Conservation (phyloP, 2,888 invertebrate genomes). For the Entomobrya multifasciata region DNA sequence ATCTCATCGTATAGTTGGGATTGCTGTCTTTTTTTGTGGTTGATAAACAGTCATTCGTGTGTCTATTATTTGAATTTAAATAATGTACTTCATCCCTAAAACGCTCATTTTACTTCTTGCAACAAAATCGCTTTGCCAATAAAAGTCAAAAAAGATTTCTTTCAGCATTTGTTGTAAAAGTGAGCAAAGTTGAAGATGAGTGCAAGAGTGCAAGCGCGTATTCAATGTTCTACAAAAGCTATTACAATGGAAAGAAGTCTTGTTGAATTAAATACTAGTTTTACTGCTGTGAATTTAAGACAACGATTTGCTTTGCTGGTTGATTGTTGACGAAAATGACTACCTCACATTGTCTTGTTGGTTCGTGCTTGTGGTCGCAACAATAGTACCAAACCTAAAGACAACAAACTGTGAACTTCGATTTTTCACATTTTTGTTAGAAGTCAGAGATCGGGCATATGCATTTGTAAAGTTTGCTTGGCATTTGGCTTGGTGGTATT, state of each 20-base stretch:
- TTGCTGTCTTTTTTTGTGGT: not conserved
- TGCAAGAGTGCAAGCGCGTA: not conserved
- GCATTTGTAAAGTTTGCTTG: too few species aligned
- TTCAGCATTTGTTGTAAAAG: constrained; percentile 19
- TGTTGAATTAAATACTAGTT: constrained; percentile 2
- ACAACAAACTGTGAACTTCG: not conserved
- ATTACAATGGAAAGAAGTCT: constrained; percentile 37
- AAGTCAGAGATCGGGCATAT: not conserved
- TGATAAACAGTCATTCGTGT: not conserved
- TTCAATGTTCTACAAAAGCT: constrained; percentile 44
- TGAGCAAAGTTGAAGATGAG: not conserved
- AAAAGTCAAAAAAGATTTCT: constrained; percentile 31
- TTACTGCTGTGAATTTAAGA: not conserved
- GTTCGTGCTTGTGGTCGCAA: not conserved
- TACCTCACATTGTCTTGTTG: not conserved
- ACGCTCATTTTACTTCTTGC: not conserved
- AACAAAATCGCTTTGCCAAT: constrained; percentile 16
- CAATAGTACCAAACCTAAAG: not conserved
- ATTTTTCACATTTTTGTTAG: too few species aligned
- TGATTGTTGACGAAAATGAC: not conserved
- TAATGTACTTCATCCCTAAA: constrained; percentile 9
- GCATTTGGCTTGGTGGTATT: too few species aligned
- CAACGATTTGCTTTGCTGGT: not conserved
- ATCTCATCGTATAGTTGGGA: not conserved
- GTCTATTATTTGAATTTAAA: constrained; percentile 17